phyloP scores from a whole-genome alignment of 2,113 vertebrate species.

The Leucosticte australis region DNA sequence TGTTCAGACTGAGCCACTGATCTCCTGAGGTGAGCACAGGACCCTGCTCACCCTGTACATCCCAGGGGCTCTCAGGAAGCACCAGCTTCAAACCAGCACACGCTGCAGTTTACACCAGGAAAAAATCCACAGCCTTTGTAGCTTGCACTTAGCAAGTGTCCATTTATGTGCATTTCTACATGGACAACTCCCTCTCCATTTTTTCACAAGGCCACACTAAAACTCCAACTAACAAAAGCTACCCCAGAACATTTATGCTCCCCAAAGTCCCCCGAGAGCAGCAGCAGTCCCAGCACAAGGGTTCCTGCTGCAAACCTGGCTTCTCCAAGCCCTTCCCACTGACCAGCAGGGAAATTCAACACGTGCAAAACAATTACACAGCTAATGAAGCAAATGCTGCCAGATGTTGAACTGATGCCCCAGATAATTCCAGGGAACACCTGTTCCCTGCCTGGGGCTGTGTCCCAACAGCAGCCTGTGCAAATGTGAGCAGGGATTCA shows the following conservation, averaged over 20 bases:
- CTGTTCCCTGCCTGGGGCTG: not conserved
- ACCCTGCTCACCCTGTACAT: fast-evolving
- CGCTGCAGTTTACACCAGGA: not conserved
- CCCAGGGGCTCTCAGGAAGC: not conserved
- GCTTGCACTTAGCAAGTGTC: not conserved
- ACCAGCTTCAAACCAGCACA: not conserved
- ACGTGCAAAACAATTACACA: not conserved
- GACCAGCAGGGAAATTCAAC: not conserved
- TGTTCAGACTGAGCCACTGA: not conserved
- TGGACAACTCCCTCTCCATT: fast-evolving
- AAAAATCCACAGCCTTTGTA: not conserved
- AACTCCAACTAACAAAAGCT: not conserved
- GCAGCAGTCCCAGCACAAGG: not conserved
- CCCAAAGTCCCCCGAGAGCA: fast-evolving
- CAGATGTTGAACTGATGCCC: not conserved
- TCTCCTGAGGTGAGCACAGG: not conserved
- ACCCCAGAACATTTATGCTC: not conserved
- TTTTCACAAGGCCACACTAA: not conserved
- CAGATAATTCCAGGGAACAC: not conserved
- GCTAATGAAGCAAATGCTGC: not conserved
- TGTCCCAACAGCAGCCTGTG: fast-evolving
- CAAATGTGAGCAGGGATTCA: fast-evolving
- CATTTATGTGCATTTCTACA: fast-evolving
- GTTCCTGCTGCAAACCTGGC: not conserved
- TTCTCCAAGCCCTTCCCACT: not conserved